phyloP scores from a whole-genome alignment of 2,888 invertebrate species.

The Cactoblastis cactorum region DNA sequence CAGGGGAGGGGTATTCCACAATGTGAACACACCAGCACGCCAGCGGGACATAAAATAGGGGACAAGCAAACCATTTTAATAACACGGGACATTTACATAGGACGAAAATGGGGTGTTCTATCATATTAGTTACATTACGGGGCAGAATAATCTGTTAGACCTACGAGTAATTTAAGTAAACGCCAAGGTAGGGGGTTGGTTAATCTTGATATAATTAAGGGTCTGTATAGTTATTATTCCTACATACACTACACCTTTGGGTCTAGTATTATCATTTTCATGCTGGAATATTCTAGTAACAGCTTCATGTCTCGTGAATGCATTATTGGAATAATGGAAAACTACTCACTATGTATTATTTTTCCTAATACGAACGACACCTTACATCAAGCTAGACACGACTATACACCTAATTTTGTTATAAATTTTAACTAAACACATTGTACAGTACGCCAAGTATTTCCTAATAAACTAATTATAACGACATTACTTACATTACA shows the following conservation, averaged over 20 bases:
- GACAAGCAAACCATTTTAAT: constrained; percentile 74
- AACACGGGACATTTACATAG: constrained; percentile 37
- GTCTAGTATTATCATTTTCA: constrained; percentile 43
- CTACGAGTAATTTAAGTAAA: constrained; percentile 37
- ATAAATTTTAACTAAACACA: neutral
- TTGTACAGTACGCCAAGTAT: neutral
- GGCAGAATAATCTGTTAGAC: constrained; percentile 39
- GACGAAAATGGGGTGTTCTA: constrained; percentile 20
- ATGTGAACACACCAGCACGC: constrained; percentile 55
- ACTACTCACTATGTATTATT: constrained; percentile 16
- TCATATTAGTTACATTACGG: constrained; percentile 24
- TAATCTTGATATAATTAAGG: constrained; percentile 43
- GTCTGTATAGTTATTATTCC: constrained; percentile 28
- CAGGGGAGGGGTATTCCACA: constrained; percentile 49
- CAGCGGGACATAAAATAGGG: constrained; percentile 64
- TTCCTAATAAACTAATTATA: neutral
- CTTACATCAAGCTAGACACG: constrained; percentile 5
- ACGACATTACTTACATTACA: neutral
- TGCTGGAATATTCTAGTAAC: constrained; percentile 43
- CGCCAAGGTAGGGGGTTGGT: constrained; percentile 75
- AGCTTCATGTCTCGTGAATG: constrained; percentile 29
- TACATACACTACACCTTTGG: constrained; percentile 70
- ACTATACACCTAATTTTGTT: constrained; percentile 11
- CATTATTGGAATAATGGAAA: constrained; percentile 19
- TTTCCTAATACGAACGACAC: neutral